These are phyloP conservation scores for Cliona cf. orientalis DNA, from an alignment of 37 sponge, comb jelly and placozoan species.

Conservation along the genomic window DNA sequence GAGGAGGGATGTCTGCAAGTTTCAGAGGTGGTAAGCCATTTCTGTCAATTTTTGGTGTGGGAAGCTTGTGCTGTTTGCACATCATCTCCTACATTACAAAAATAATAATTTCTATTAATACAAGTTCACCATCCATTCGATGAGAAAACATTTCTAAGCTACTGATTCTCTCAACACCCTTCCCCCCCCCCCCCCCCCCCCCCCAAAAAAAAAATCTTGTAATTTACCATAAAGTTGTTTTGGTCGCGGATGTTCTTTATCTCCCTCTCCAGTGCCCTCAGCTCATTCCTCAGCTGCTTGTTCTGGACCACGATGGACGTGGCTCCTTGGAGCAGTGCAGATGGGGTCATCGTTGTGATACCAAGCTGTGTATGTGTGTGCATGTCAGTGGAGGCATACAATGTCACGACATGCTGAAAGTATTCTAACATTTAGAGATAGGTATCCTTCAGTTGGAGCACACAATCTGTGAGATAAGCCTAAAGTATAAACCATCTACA, in stretches of 20 bases:
- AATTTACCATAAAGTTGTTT: constrained; percentile 59
- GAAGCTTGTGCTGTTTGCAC: constrained; percentile 14
- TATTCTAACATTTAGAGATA: not conserved
- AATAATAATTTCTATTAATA: constrained; percentile 1
- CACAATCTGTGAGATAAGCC: too few relatives aligned
- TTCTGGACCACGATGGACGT: constrained; percentile 71
- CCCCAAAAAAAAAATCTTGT: too few relatives aligned
- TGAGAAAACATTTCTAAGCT: too few relatives aligned
- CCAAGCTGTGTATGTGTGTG: constrained; percentile 74
- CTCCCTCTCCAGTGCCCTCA: constrained; percentile 58
- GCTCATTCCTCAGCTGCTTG: constrained; percentile 70
- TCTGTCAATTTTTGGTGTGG: not conserved
- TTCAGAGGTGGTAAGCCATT: not conserved
- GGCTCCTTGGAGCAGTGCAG: constrained; percentile 69
- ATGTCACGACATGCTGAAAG: not conserved
- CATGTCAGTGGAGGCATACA: not conserved
- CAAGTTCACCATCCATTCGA: too few relatives aligned
- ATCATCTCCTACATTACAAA: constrained; percentile 7
- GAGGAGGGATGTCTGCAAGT: not conserved
- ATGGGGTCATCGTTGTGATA: constrained; percentile 68
- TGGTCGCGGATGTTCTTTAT: constrained; percentile 46
- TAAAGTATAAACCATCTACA: too few relatives aligned
- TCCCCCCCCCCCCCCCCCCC: too few relatives aligned
- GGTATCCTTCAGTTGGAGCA: not conserved
- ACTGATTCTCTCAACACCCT: not conserved